Evolutionary conservation across 2,888 invertebrate species (phyloP).

Genomic region (Heliconius ismenius): DNA sequence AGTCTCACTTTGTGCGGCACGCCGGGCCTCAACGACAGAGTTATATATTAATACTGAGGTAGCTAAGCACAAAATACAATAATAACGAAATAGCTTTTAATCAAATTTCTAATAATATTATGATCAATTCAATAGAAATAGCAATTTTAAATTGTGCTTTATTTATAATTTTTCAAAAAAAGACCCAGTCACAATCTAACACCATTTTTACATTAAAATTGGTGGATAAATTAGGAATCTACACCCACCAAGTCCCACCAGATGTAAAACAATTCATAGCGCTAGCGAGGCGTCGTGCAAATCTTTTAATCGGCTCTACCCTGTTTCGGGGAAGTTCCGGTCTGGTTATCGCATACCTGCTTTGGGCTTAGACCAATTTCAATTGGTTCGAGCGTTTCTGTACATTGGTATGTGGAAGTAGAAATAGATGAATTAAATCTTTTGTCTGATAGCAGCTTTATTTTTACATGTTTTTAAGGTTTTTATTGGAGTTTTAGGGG

Average conservation of each 20-base stretch:
- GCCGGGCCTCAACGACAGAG: no score
- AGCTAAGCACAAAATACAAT: no score
- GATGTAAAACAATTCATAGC: constrained; percentile 12
- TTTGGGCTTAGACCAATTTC: constrained; percentile 26
- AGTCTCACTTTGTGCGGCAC: not conserved
- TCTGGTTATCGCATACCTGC: constrained; percentile 33
- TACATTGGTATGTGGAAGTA: not conserved
- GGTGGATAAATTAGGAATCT: not conserved
- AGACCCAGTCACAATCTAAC: no score
- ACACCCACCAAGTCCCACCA: not conserved
- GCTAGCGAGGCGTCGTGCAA: constrained; percentile 23
- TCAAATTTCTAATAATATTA: no score
- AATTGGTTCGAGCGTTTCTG: constrained; percentile 12
- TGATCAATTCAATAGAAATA: no score
- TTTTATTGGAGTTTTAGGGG: not conserved
- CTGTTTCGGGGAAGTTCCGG: constrained; percentile 32
- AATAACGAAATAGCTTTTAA: no score
- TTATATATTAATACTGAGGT: no score
- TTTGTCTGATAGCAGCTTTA: not conserved
- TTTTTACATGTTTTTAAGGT: not conserved
- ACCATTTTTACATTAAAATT: not conserved
- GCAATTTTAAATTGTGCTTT: no score
- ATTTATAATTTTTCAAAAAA: no score
- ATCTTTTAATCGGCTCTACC: constrained; percentile 38
- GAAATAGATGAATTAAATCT: constrained; percentile 1